phyloP scores from a whole-genome alignment of 2,797 vertebrate genomes.

The Sebastes minor region DNA sequence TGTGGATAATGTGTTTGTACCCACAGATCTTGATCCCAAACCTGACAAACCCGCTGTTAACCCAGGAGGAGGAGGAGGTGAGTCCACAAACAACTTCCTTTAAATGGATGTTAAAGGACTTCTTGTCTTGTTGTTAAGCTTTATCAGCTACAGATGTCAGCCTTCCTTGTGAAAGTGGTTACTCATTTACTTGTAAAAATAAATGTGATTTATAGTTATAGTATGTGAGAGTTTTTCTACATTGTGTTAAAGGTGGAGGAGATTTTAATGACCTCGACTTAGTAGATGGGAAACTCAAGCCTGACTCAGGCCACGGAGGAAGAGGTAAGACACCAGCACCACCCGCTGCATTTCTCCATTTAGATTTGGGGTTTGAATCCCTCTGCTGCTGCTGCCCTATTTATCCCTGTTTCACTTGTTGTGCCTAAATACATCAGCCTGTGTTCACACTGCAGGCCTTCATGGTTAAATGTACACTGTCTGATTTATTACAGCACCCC shows the following conservation, averaged over 20 bases:
- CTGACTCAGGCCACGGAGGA: constrained; percentile 46
- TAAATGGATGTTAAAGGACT: neutral
- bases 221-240: neutral
- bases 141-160: neutral
- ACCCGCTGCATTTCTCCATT: neutral
- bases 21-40: constrained; percentile 19
- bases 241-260: constrained; percentile 39
- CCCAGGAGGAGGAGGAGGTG: neutral
- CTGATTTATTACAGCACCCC: neutral
- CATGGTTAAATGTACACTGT: neutral
- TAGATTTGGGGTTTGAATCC: neutral
- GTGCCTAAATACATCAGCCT: neutral
- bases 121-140: too few species aligned
- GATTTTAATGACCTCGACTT: constrained; percentile 45
- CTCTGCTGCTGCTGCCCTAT: neutral
- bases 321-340: constrained; percentile 19
- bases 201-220: neutral
- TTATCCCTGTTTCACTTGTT: neutral
- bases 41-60: constrained; percentile 39
- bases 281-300: constrained; percentile 22
- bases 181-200: neutral
- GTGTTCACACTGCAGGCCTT: neutral
- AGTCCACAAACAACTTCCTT: neutral
- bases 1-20: neutral
- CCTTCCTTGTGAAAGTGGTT: neutral